A percentile compares a stretch with the other conserved stretches of the same genome.
Evolutionary conservation across 2,888 invertebrate species (phyloP).

Genomic region (Tachystola acroxantha): DNA sequence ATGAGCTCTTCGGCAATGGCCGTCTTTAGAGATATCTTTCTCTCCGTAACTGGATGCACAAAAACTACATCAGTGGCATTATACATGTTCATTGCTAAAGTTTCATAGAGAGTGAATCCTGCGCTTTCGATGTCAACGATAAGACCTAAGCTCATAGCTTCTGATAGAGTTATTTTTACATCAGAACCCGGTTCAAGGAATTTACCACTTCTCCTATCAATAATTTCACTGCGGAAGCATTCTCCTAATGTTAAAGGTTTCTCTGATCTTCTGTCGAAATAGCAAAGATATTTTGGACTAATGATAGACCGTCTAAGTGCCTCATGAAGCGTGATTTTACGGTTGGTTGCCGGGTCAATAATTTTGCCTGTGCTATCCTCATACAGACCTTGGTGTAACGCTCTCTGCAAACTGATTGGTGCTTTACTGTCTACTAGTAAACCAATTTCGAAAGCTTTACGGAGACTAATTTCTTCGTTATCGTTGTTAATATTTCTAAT

Average conservation of each 20-base stretch:
- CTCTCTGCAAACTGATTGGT: conserved; percentile 89
- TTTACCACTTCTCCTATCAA: conserved; percentile 88
- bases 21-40: conserved; percentile 84
- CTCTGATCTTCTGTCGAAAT: conserved; percentile 87
- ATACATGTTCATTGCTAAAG: conserved; percentile 88
- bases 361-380: conserved; percentile 89
- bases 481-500: conserved; percentile 83
- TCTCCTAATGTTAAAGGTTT: conserved; percentile 86
- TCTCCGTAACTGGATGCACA: conserved; percentile 87
- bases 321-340: conserved; percentile 89
- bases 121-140: conserved; percentile 93
- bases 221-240: conserved; percentile 87
- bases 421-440: conserved; percentile 89
- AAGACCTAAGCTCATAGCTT: conserved; percentile 86
- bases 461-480: conserved; percentile 82
- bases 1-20: conserved; percentile 87
- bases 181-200: conserved; percentile 86
- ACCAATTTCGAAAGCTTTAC: conserved; percentile 88
- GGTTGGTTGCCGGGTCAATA: conserved; percentile 87
- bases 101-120: conserved; percentile 88
- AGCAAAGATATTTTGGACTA: conserved; percentile 88
- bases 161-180: conserved; percentile 81
- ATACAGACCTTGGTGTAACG: conserved; percentile 91
- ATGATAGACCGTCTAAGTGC: conserved; percentile 89
- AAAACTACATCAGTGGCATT: conserved; percentile 82